Conservation (phyloP, 2,113 vertebrate species). For the Diadophis punctatus region DNA sequence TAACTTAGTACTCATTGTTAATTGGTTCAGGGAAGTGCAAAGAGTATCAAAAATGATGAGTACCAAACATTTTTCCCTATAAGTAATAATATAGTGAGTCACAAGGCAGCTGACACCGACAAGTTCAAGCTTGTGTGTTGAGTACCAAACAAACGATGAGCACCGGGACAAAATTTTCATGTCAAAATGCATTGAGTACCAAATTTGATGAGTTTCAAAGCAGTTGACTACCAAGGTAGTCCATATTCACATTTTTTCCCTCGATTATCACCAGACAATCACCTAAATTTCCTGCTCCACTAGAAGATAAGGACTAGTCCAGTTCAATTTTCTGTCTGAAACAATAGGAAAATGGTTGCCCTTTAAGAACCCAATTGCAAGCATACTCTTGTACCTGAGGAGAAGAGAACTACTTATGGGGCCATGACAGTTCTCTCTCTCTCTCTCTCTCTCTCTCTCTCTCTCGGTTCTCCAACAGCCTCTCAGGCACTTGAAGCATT, state of each 20-base stretch:
- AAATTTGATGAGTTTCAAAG: background rate
- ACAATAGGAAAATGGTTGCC: background rate
- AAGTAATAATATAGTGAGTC: background rate
- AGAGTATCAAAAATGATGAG: background rate
- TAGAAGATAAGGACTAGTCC: background rate
- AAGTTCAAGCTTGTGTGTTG: background rate
- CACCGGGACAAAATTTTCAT: background rate
- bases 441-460: too few relatives aligned
- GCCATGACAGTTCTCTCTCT: background rate
- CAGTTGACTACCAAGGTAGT: background rate
- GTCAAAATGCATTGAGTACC: background rate
- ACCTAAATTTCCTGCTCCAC: background rate
- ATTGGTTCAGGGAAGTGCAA: background rate
- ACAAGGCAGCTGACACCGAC: background rate
- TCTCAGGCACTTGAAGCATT: background rate
- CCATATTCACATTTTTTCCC: background rate
- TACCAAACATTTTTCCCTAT: background rate
- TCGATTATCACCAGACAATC: background rate
- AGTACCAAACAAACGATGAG: background rate
- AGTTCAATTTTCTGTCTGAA: background rate
- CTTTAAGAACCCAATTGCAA: background rate
- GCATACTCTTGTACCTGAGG: background rate
- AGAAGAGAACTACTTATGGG: background rate
- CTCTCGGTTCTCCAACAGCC: background rate
- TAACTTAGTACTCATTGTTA: background rate